Evolutionary conservation across 2,113 vertebrate species (phyloP), one percentile per base, ranked within the genome.

Genomic region (Anolis sagrei): DNA sequence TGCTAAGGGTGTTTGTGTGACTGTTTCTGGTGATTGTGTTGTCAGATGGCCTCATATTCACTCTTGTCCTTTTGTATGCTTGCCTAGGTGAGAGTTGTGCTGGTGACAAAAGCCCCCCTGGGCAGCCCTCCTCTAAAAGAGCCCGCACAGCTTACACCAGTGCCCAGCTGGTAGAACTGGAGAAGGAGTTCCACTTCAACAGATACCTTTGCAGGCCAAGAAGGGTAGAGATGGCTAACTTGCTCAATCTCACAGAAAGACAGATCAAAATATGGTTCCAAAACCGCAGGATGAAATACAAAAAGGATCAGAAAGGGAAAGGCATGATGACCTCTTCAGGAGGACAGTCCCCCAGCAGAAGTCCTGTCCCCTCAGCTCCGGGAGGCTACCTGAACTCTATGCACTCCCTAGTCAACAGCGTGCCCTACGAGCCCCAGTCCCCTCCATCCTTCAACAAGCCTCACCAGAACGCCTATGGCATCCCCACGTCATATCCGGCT

Each of bases 201-300:
- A 98, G 98, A 93, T 99, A 99, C 96, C 98, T 99, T 88, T 99
- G 98, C 94, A 97, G 98, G 92, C 98, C 98, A 23, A 95, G 99
- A 88, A 96, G 98, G 84, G 98, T 99, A 92, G 98, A 99, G 95
- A 99, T 99, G 98, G 99, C 99, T 73, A 99, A 99, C 94, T 93
- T 99, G 93, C 98, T 99, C 89, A 99, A 98, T 95, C 98, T 99
- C 92, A 99, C 98, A 1, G 99, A 99, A 93, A 97, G 98, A 95
- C 99, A 99, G 96, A 99, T 99, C 92, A 99, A 99, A 96, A 99
- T 99, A 93, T 99, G 99, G 99, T 99, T 99, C 95, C 99, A 99
- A 95, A 99, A 99, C 92, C 98, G 98, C 86, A 97, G 98, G 92
- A 99, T 99, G 99, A 99, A 99, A 88, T 99, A 99, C 95, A 99